Percentiles rank a stretch among this genome's conserved stretches.
Evolutionary conservation across 2,888 invertebrate genomes (phyloP).

Genomic region (Pyralis farinalis): DNA sequence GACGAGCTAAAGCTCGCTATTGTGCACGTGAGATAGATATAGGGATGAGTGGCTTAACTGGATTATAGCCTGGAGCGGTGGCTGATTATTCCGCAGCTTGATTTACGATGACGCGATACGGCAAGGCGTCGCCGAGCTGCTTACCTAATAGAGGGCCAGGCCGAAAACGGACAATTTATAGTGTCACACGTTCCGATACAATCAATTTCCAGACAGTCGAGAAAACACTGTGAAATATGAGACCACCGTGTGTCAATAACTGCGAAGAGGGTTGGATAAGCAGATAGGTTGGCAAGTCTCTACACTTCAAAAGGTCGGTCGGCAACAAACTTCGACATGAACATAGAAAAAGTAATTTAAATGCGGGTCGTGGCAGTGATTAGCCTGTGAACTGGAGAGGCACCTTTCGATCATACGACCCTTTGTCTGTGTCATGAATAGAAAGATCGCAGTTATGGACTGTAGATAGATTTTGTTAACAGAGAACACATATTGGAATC

Average conservation of each 20-base stretch:
- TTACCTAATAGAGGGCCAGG: conserved; percentile 55
- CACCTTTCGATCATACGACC: conserved; percentile 43
- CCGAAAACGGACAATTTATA: conserved; percentile 67
- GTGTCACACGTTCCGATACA: conserved; percentile 55
- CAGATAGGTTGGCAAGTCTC: conserved; percentile 23
- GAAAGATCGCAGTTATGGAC: conserved; percentile 32
- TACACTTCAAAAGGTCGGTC: conserved; percentile 37
- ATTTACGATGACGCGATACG: conserved; percentile 75
- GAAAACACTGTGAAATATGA: conserved; percentile 63
- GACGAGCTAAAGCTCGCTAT: conserved; percentile 52
- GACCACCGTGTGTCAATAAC: conserved; percentile 54
- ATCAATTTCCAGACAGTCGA: conserved; percentile 49
- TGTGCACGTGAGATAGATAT: conserved; percentile 66
- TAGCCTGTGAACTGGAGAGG: conserved; percentile 50
- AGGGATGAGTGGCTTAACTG: conserved; percentile 66
- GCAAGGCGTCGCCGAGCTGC: conserved; percentile 46
- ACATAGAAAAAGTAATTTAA: conserved; percentile 64
- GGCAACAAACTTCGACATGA: conserved; percentile 40
- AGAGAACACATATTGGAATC: conserved; percentile 29
- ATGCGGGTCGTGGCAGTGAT: conserved; percentile 71
- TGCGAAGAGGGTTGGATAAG: conserved; percentile 42
- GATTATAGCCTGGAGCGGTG: conserved; percentile 62
- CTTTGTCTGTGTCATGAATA: conserved; percentile 46
- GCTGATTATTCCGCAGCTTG: conserved; percentile 73
- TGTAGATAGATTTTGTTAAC: conserved; percentile 8